A percentile compares a stretch with the other conserved stretches of the same genome.
These are phyloP conservation scores for Poecilus cupreus DNA, from an alignment of 2,888 invertebrate genomes.

Conservation along the genomic window DNA sequence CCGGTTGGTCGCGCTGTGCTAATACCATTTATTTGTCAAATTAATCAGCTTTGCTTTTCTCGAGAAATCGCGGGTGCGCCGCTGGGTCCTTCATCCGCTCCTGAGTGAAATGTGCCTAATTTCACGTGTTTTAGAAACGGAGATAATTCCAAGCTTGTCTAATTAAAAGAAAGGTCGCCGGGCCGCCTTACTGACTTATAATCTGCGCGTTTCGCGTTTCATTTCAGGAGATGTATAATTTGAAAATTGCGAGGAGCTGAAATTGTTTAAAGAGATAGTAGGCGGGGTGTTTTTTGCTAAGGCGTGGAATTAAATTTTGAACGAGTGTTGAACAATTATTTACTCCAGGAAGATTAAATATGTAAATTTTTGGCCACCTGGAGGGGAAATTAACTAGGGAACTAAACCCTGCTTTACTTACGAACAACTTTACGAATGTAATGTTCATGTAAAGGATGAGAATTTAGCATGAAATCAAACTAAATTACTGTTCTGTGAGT, in stretches of 20 bases:
- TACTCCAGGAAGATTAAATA: not conserved
- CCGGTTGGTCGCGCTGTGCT: too few relatives aligned
- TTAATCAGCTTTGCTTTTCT: too few relatives aligned
- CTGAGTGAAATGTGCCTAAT: conserved; percentile 23
- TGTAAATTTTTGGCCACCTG: not conserved
- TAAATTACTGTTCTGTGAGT: too few relatives aligned
- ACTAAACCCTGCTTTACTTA: too few relatives aligned
- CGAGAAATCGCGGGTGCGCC: too few relatives aligned
- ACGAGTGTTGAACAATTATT: not conserved
- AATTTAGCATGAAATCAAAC: too few relatives aligned
- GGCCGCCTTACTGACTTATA: not conserved
- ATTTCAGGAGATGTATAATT: not conserved
- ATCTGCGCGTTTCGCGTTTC: conserved; percentile 3
- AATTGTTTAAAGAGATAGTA: not conserved
- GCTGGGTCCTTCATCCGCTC: not conserved
- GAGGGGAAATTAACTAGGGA: too few relatives aligned
- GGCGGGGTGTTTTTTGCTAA: not conserved
- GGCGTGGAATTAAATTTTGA: not conserved
- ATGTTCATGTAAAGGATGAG: too few relatives aligned
- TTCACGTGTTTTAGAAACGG: conserved; percentile 36
- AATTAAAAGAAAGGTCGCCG: conserved; percentile 28
- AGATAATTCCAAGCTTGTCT: not conserved
- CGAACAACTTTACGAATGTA: too few relatives aligned
- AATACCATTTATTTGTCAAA: too few relatives aligned
- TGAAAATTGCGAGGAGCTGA: not conserved